Conservation (phyloP, 92 coral and sea anemone species). For the Actinostola sp. region DNA sequence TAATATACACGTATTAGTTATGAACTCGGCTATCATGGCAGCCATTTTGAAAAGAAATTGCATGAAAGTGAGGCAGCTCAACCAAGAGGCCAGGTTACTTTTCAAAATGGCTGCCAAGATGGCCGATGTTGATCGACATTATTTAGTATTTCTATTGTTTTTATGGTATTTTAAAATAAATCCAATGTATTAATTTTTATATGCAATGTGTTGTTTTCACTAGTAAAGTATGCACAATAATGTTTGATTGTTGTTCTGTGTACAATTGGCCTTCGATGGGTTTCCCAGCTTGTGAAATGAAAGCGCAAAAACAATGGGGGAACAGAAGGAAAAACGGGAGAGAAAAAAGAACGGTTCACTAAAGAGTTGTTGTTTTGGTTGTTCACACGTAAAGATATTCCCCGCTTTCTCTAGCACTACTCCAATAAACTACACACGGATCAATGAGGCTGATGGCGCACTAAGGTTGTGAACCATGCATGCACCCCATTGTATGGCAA, state of each 20-base stretch:
- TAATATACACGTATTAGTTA: neutral
- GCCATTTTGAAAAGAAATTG: constrained; percentile 4
- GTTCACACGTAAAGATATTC: no score
- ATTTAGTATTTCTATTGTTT: constrained; percentile 7
- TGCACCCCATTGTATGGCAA: no score
- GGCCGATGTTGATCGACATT: neutral
- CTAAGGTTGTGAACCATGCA: no score
- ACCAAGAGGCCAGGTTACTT: constrained; percentile 6
- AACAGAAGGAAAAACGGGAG: neutral
- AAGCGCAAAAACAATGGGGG: neutral
- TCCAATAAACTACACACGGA: no score
- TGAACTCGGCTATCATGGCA: neutral
- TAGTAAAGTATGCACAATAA: neutral
- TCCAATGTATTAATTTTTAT: constrained; percentile 18
- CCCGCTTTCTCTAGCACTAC: no score
- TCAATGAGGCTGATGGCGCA: no score
- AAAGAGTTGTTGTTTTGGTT: no score
- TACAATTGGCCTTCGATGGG: no score
- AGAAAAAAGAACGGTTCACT: neutral
- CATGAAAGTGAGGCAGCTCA: neutral
- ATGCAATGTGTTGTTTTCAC: neutral
- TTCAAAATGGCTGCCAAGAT: constrained; percentile 17
- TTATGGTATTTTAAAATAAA: constrained; percentile 19
- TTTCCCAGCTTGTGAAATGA: neutral
- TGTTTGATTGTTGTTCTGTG: no score